Evolutionary conservation across 2,113 vertebrate species (phyloP).

Genomic region (Candoia aspera): DNA sequence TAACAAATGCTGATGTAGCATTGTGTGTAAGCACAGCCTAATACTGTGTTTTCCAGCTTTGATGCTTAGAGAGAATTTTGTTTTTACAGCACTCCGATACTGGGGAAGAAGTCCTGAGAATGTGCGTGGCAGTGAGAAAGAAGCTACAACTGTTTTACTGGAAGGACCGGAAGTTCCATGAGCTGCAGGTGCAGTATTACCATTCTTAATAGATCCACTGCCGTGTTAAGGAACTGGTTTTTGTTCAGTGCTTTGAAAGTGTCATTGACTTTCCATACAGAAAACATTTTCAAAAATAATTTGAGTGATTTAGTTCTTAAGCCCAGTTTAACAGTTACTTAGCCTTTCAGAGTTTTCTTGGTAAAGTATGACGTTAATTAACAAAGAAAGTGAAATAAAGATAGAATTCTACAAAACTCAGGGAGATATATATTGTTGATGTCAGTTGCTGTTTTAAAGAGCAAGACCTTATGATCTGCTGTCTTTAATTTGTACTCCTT

Average conservation of each 20-base stretch:
- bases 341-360: not conserved
- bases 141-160: constrained; percentile 97
- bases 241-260: not conserved
- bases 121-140: constrained; percentile 96
- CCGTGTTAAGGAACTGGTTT: not conserved
- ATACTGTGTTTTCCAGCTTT: not conserved
- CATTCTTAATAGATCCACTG: not conserved
- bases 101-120: constrained; percentile 87
- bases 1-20: not conserved
- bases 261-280: not conserved
- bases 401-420: not conserved
- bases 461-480: not conserved
- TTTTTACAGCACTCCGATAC: constrained; percentile 79
- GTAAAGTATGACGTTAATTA: not conserved
- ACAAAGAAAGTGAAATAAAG: not conserved
- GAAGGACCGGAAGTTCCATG: constrained; percentile 95
- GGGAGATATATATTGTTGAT: not conserved
- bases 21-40: not conserved
- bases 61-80: constrained; percentile 22
- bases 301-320: not conserved
- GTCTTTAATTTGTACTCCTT: not conserved
- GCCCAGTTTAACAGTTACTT: not conserved
- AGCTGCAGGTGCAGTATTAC: constrained; percentile 82
- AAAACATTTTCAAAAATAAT: not conserved
- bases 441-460: not conserved